phyloP scores from a whole-genome alignment of 2,797 vertebrate genomes.

The Onychomys torridus region DNA sequence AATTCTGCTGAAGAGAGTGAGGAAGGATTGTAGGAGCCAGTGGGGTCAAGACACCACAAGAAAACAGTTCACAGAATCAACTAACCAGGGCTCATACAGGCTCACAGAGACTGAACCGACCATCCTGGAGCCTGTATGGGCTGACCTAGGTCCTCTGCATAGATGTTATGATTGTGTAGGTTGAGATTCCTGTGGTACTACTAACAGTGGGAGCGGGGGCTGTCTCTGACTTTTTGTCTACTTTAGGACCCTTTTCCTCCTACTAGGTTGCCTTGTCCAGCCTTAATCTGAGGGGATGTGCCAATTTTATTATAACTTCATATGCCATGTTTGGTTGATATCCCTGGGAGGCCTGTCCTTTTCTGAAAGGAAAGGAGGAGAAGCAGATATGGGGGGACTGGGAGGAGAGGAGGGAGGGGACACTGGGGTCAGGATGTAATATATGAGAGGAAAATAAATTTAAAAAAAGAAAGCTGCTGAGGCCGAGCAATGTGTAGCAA shows the following conservation, averaged over 20 bases:
- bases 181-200: background rate
- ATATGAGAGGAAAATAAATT: too few species aligned
- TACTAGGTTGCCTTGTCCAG: background rate
- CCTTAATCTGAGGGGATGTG: background rate
- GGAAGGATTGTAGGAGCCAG: background rate
- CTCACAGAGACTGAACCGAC: background rate
- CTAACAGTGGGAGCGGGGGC: background rate
- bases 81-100: background rate
- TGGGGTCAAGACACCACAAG: background rate
- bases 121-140: background rate
- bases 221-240: background rate
- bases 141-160: background rate
- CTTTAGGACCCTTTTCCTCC: background rate
- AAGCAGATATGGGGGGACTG: too few species aligned
- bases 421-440: too few species aligned
- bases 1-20: background rate
- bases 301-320: background rate
- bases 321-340: background rate
- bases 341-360: background rate
- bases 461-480: too few species aligned
- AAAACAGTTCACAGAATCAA: background rate
- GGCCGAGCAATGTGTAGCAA: background rate
- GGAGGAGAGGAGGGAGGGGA: too few species aligned
- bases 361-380: background rate
- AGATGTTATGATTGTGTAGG: background rate